phyloP scores from a whole-genome alignment of 2,888 invertebrate genomes.

The Liodrosophila aerea region DNA sequence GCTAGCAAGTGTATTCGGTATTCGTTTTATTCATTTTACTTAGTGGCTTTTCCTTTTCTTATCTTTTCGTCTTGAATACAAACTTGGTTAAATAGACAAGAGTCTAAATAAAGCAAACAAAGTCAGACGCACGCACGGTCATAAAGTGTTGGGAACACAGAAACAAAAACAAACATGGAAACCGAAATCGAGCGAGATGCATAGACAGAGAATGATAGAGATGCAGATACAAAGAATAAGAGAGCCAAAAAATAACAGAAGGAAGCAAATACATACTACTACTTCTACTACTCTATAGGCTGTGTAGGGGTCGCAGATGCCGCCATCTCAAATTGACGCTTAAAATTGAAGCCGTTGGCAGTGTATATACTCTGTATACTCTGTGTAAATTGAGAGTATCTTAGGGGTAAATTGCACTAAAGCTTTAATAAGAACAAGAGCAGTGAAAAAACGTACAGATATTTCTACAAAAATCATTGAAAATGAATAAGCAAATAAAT shows the following conservation, averaged over 20 bases:
- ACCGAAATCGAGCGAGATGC: background rate
- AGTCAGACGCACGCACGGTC: constrained; percentile 46
- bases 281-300: too few relatives aligned
- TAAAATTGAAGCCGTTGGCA: constrained; percentile 55
- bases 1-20: background rate
- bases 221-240: background rate
- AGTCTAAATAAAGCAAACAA: constrained; percentile 59
- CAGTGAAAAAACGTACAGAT: too few relatives aligned
- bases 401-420: too few relatives aligned
- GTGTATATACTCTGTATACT: constrained; percentile 50
- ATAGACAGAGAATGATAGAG: background rate
- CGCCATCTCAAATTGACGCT: constrained; percentile 50
- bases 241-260: constrained; percentile 1
- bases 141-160: constrained; percentile 35
- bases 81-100: constrained; percentile 55
- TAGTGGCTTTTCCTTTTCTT: background rate
- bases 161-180: constrained; percentile 4
- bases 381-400: background rate
- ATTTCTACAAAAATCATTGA: too few relatives aligned
- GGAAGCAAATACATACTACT: too few relatives aligned
- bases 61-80: constrained; percentile 38
- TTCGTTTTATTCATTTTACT: background rate
- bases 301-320: constrained; percentile 6
- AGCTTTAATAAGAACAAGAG: too few relatives aligned
- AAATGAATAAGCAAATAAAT: too few relatives aligned